A percentile compares a stretch with the other conserved stretches of the same genome.
Evolutionary conservation across 1,140 invertebrate genomes (phyloP).

Genomic region (Apis florea): DNA sequence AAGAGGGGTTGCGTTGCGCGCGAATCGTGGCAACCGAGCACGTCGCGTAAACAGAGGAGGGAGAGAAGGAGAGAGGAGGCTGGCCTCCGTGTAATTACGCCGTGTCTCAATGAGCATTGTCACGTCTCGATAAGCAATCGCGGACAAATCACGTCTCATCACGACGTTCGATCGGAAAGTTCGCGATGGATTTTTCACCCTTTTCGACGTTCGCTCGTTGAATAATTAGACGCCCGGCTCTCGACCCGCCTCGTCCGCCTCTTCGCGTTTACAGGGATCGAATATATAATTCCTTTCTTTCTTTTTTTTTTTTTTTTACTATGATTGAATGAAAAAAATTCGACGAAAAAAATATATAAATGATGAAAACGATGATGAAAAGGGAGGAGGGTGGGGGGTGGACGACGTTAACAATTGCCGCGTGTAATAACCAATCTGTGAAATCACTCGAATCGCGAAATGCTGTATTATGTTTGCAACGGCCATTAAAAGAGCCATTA

Average conservation of each 20-base stretch:
- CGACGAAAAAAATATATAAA: not conserved
- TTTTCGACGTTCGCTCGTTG: no score
- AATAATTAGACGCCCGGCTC: not conserved
- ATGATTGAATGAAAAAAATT: no score
- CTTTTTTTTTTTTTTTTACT: no score
- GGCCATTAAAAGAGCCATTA: slow-evolving; percentile 29
- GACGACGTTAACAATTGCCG: not conserved
- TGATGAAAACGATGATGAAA: not conserved
- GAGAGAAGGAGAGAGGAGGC: no score
- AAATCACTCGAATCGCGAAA: not conserved
- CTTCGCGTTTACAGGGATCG: not conserved
- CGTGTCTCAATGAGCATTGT: slow-evolving; percentile 51
- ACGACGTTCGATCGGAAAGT: not conserved
- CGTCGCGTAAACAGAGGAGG: slow-evolving; percentile 35
- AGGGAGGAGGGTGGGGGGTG: not conserved
- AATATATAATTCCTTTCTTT: no score
- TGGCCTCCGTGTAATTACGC: slow-evolving; percentile 60
- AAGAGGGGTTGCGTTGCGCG: slow-evolving; percentile 7
- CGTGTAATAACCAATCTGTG: not conserved
- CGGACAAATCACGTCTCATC: not conserved
- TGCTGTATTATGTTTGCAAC: not conserved
- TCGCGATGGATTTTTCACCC: not conserved
- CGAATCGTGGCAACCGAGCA: slow-evolving; percentile 17
- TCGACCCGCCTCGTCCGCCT: not conserved
- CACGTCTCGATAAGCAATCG: slow-evolving; percentile 39